Evolutionary conservation across 2,113 vertebrate species (phyloP).

Genomic region (Rutilus rutilus): DNA sequence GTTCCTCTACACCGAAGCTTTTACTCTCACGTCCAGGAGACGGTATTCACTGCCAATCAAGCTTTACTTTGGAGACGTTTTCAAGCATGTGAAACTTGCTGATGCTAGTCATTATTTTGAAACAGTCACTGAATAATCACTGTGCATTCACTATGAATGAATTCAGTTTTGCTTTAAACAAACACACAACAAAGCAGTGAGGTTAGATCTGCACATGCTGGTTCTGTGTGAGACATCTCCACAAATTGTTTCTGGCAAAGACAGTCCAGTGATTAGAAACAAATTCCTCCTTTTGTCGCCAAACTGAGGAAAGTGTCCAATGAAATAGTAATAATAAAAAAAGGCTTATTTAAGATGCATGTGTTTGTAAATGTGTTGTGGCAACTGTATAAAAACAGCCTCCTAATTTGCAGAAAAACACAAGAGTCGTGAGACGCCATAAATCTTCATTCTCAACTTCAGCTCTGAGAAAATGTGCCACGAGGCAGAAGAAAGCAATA

Average conservation of each 20-base stretch:
- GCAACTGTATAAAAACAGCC: constrained; percentile 40
- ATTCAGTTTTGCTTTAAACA: not conserved
- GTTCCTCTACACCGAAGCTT: not conserved
- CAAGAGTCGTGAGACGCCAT: constrained; percentile 48
- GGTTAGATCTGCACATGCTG: not conserved
- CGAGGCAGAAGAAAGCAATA: constrained; percentile 45
- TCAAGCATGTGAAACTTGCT: not conserved
- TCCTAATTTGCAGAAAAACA: constrained; percentile 46
- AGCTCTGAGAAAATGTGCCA: constrained; percentile 38
- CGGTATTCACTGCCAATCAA: not conserved
- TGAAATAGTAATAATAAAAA: not conserved
- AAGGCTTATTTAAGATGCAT: constrained; percentile 41
- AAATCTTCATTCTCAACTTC: constrained; percentile 53
- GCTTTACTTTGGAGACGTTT: not conserved
- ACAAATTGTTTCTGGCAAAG: not conserved
- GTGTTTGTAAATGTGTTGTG: constrained; percentile 23
- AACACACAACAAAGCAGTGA: not conserved
- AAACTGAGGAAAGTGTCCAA: constrained; percentile 8
- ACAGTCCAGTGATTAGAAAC: not conserved
- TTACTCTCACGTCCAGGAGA: not conserved
- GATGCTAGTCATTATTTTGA: not conserved
- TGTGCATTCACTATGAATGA: not conserved
- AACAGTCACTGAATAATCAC: not conserved
- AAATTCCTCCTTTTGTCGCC: not conserved
- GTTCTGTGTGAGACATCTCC: not conserved